These are phyloP conservation scores for Notarius lentiginosus DNA, from an alignment of 2,113 vertebrate genomes.

Conservation along the genomic window DNA sequence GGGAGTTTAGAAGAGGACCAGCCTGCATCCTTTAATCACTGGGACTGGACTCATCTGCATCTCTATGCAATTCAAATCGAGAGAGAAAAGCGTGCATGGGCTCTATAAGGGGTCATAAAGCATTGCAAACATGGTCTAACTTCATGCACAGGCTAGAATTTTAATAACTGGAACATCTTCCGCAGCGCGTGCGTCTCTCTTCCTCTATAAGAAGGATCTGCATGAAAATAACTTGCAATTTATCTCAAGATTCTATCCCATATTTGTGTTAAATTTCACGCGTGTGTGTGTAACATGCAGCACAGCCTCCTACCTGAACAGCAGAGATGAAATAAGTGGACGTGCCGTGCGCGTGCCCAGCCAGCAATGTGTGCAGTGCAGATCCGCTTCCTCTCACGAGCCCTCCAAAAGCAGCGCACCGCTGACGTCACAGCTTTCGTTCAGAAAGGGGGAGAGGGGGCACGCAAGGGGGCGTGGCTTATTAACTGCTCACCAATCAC, in stretches of 20 bases:
- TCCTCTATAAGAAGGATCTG: not conserved
- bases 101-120: not conserved
- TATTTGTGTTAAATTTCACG: not conserved
- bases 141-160: too few species aligned
- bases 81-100: not conserved
- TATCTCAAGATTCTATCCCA: not conserved
- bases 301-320: constrained; percentile 24
- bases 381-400: constrained; percentile 43
- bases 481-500: constrained; percentile 47
- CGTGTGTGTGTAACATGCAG: not conserved
- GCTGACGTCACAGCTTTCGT: constrained; percentile 53
- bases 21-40: not conserved
- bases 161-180: not conserved
- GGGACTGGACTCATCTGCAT: not conserved
- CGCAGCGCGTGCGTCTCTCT: not conserved
- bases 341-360: not conserved
- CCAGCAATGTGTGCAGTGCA: constrained; percentile 4
- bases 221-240: not conserved
- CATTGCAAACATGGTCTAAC: not conserved
- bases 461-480: constrained; percentile 18
- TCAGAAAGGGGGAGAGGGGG: not conserved
- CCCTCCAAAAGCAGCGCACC: constrained; percentile 37
- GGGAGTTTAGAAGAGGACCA: not conserved
- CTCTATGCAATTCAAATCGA: not conserved
- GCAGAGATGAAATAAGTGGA: not conserved